Evolutionary conservation across 2,888 invertebrate species (phyloP), one percentile per base, ranked within the genome.

Genomic region (Oligia latruncula): DNA sequence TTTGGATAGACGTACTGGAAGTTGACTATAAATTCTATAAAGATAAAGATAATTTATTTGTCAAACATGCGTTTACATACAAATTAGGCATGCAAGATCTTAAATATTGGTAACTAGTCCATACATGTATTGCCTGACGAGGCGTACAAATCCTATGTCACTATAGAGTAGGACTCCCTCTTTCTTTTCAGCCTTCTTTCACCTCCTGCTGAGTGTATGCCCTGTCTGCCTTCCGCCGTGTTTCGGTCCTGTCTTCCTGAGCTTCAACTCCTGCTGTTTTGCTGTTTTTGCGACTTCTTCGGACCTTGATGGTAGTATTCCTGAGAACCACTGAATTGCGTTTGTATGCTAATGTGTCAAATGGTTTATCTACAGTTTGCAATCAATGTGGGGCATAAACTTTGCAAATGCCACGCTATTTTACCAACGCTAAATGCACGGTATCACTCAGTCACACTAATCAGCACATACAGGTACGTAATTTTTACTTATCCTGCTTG

Each of bases 191-290:
- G 82, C 55, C 15, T 71, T 46, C 6, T 77, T 67, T 62, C 49
- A 66, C 11, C 62, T 58, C 43, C 62, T 81, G 11, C 40, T 40
- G 65, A 20, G 40, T 40, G 23, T 5, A 64, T 15, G 15, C 23
- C 43, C 62, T 68, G 60, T 46, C 58, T 74, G 52, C 73, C n/a
- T 73, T 65, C 13, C 52, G 74, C 70, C 49, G 70, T 81, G 66
- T 72, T 75, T 62, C 13, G 58, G 2, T 43, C 77, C 86, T 43
- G 86, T 73, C 40, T 73, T 73, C 77, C 77, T 64, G 82, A 82
- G 82, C 78, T 58, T 55, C 82, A 73, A 13, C 72, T 72, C 35
- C 86, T 86, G 78, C 82, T 66, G 71, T 81, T 74, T 11, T 80
- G 55, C 80, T 74, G 81, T 64, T 52, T 23, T 76, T 20, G 46